These are phyloP conservation scores for Lasaia peninsularis DNA, from an alignment of 1,140 invertebrate genomes.

Conservation along the genomic window DNA sequence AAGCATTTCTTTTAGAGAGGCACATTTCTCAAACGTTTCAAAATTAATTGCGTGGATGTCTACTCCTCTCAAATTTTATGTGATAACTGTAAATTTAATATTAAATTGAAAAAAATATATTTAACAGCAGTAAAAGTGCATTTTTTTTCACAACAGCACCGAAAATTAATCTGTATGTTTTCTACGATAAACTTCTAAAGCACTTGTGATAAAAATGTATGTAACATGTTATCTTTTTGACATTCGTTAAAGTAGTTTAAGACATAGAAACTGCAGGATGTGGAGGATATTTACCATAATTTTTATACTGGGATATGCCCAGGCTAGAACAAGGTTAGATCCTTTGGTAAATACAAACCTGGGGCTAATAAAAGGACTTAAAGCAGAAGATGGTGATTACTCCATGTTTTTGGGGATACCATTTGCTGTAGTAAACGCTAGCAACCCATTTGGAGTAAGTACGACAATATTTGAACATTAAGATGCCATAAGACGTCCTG, in stretches of 20 bases:
- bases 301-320: neutral
- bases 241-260: neutral
- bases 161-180: no score
- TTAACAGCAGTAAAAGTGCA: no score
- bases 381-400: slow-evolving; percentile 22
- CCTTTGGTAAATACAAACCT: slow-evolving; percentile 33
- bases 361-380: slow-evolving; percentile 34
- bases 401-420: slow-evolving; percentile 39
- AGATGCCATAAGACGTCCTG: no score
- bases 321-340: slow-evolving; percentile 18
- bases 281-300: neutral
- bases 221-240: neutral
- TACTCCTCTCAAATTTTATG: no score
- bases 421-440: slow-evolving; percentile 28
- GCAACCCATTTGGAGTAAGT: slow-evolving; percentile 40
- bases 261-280: neutral
- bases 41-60: no score
- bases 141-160: no score
- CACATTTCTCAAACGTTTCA: no score
- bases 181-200: no score
- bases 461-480: slow-evolving; percentile 34
- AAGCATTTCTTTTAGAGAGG: no score
- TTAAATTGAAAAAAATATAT: no score
- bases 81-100: no score
- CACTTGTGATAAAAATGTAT: no score